phyloP scores from a whole-genome alignment of 2,888 invertebrate species.

The Melanostoma mellinum region DNA sequence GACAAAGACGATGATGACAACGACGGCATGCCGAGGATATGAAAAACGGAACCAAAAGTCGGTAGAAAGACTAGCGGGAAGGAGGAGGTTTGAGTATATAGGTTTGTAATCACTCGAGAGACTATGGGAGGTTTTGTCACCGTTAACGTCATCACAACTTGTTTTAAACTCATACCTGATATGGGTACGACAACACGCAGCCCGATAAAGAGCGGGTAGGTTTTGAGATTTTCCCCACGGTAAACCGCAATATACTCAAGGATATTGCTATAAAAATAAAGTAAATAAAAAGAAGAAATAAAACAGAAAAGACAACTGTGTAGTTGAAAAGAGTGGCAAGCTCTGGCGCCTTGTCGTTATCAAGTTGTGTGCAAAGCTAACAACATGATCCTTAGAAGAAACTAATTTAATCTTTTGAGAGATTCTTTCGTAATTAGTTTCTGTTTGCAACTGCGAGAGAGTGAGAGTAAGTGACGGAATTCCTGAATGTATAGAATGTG shows the following conservation, averaged over 20 bases:
- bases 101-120: constrained; percentile 46
- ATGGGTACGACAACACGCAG: constrained; percentile 27
- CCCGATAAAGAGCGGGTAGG: constrained; percentile 25
- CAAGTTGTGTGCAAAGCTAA: constrained; percentile 71
- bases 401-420: constrained; percentile 74
- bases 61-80: neutral
- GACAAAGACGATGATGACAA: constrained; percentile 2
- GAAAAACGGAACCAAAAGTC: constrained; percentile 37
- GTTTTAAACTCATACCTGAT: constrained; percentile 66
- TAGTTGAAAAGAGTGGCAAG: constrained; percentile 44
- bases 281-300: neutral
- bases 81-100: neutral
- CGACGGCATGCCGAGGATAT: constrained; percentile 40
- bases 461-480: constrained; percentile 26
- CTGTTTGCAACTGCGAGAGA: constrained; percentile 46
- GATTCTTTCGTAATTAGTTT: constrained; percentile 74
- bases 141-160: constrained; percentile 62
- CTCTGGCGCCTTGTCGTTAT: constrained; percentile 65
- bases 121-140: constrained; percentile 52
- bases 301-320: constrained; percentile 30
- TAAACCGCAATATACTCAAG: constrained; percentile 65
- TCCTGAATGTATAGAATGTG: constrained; percentile 11
- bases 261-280: constrained; percentile 32
- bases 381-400: constrained; percentile 70
- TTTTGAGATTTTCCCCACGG: constrained; percentile 39